A percentile compares a stretch with the other conserved stretches of the same genome.
Conservation (phyloP, 2,113 vertebrate genomes). For the Gorilla gorilla region DNA sequence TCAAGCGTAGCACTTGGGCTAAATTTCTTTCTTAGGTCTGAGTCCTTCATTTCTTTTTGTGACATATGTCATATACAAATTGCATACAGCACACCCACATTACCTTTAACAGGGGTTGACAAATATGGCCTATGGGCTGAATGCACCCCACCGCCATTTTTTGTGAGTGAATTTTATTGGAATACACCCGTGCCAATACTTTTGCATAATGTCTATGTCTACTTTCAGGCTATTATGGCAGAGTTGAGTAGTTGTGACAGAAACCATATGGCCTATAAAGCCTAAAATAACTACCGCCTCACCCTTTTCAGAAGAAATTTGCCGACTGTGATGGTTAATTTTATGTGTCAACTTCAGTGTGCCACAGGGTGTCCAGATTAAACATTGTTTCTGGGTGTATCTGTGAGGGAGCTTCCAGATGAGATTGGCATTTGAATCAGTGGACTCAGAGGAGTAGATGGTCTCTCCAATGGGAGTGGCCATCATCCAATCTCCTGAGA, state of each 20-base stretch:
- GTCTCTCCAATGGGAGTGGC: background rate
- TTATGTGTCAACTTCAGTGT: background rate
- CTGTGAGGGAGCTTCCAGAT: background rate
- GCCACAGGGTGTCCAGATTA: background rate
- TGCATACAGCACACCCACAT: background rate
- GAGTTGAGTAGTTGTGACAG: background rate
- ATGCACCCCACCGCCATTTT: background rate
- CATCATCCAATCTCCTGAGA: background rate
- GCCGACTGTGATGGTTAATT: background rate
- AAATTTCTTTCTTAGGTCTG: background rate
- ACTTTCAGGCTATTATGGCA: background rate
- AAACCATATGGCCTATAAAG: background rate
- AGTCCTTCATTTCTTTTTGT: background rate
- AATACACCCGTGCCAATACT: background rate
- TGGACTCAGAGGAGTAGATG: background rate
- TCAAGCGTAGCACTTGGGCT: background rate
- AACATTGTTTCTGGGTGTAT: background rate
- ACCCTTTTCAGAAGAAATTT: background rate
- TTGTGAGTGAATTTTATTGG: slow-evolving; percentile 12
- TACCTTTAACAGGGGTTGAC: background rate
- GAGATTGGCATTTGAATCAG: background rate
- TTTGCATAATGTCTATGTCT: background rate
- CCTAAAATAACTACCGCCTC: background rate
- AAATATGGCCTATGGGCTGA: background rate
- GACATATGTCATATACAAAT: background rate